These are phyloP conservation scores for Metalampra italica DNA, from an alignment of 2,888 invertebrate genomes.

Conservation along the genomic window DNA sequence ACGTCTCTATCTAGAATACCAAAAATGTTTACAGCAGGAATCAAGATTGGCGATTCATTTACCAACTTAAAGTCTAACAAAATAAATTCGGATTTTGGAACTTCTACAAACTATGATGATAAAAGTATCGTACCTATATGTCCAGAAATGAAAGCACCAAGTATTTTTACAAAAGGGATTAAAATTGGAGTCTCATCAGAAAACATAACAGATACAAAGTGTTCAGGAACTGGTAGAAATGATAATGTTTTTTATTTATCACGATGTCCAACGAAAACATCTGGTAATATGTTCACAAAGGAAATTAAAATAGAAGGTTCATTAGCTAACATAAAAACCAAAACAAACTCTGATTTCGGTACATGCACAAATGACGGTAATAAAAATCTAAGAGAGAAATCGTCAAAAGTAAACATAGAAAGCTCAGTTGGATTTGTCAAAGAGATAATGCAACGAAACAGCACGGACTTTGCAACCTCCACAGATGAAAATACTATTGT, in stretches of 20 bases:
- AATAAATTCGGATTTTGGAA: constrained; percentile 34
- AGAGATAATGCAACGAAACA: neutral
- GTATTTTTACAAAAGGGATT: constrained; percentile 9
- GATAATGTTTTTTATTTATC: constrained; percentile 13
- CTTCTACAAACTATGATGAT: constrained; percentile 18
- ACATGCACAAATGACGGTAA: constrained; percentile 4
- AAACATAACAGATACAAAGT: neutral
- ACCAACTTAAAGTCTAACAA: constrained; percentile 18
- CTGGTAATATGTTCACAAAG: neutral
- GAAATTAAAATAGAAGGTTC: constrained; percentile 5
- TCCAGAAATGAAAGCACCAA: neutral
- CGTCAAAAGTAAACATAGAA: neutral
- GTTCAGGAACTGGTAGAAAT: constrained; percentile 3
- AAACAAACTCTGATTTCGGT: neutral
- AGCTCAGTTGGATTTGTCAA: neutral
- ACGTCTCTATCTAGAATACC: constrained; percentile 40
- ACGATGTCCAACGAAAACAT: neutral
- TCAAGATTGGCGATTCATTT: constrained; percentile 40
- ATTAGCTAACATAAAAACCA: neutral
- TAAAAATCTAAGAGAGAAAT: neutral
- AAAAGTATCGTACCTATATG: neutral
- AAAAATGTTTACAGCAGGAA: constrained; percentile 33
- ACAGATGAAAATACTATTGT: neutral
- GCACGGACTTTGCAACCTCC: neutral
- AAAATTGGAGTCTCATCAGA: constrained; percentile 14